Base-by-base conservation (phyloP, 2,113 vertebrate species). In the Colistium nudipinnis region DNA sequence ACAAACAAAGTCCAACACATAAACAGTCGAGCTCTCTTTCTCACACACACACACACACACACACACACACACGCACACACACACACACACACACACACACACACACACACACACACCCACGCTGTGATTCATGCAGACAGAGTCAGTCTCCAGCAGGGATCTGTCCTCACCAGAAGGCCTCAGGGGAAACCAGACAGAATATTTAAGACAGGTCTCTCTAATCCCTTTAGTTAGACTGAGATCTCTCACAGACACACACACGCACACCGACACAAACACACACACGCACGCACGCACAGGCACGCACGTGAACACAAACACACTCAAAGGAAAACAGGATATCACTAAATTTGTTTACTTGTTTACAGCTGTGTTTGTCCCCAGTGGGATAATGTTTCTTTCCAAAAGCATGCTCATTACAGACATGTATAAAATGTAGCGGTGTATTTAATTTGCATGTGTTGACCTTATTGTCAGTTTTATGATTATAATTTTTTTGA, bases 121-220 rank as follows among this genome's bases (percentile, higher is more conserved):
- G 30, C 78, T 77, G 80, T 86, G 85, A 86, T 85, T 88, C 87
- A 86, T 82, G 62, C 70, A 83, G 76, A 79, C 84, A 77, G 78
- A 82, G 61, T 82, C 57, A 63, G 82, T 85, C 84, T 90, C 88
- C 86, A 86, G 84, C 81, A 87, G 81, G 70, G 87, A 84, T 90
- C 86, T 89, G 84, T 88, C 82, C 87, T 90, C 88, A 88, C 75
- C 70, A 80, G 73, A 73, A 64, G 69, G 79, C 86, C 84, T 82
- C 81, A 47, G 66, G 84, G 85, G 86, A 86, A 86, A 80, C 71
- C 65, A 87, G 85, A 81, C 76, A 55, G 80, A 87, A 88, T 86
- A 84, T 84, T 85, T 81, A 81, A 85, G 78, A 81, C 76, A 80
- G 76, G 64, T 82, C 81, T 82, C 82, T 49, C 56, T 89, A 89